A percentile compares a stretch with the other conserved stretches of the same genome.
phyloP scores from a whole-genome alignment of 1,140 invertebrate genomes.

The Triops cancriformis region DNA sequence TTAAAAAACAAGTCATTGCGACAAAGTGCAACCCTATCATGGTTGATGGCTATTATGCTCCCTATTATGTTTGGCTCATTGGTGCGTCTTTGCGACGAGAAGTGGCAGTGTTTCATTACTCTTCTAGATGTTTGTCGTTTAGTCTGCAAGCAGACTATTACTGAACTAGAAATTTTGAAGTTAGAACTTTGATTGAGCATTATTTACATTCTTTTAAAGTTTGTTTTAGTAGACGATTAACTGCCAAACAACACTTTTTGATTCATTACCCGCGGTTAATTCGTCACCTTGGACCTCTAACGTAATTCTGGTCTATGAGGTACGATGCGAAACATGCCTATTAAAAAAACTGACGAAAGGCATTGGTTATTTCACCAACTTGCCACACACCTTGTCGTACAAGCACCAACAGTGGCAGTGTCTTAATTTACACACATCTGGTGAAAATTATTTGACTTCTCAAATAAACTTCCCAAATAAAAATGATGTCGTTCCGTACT shows the following conservation, averaged over 20 bases:
- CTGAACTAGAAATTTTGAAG: constrained; percentile 9
- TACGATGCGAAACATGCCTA: constrained; percentile 26
- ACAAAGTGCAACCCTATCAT: constrained; percentile 25
- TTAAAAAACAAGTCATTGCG: constrained; percentile 15
- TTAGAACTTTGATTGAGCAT: constrained; percentile 22
- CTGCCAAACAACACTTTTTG: constrained; percentile 24
- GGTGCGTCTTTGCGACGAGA: constrained; percentile 15
- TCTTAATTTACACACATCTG: constrained; percentile 17
- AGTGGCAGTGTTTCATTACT: constrained; percentile 2
- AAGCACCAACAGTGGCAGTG: constrained; percentile 22
- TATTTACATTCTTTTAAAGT: constrained; percentile 17
- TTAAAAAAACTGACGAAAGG: constrained; percentile 24
- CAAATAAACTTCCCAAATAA: too few relatives aligned
- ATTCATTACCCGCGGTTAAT: too few relatives aligned
- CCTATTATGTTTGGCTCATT: constrained; percentile 20
- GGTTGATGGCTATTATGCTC: constrained; percentile 22
- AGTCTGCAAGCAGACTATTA: constrained; percentile 18
- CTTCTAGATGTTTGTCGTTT: constrained; percentile 24
- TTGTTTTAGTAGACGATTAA: constrained; percentile 4
- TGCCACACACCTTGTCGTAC: constrained; percentile 20
- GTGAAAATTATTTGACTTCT: background rate
- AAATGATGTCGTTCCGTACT: too few relatives aligned
- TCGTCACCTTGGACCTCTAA: constrained; percentile 20
- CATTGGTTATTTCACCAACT: constrained; percentile 24
- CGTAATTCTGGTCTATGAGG: constrained; percentile 25